Evolutionary conservation across 2,888 invertebrate species (phyloP).

Genomic region (Chrysolina americana): DNA sequence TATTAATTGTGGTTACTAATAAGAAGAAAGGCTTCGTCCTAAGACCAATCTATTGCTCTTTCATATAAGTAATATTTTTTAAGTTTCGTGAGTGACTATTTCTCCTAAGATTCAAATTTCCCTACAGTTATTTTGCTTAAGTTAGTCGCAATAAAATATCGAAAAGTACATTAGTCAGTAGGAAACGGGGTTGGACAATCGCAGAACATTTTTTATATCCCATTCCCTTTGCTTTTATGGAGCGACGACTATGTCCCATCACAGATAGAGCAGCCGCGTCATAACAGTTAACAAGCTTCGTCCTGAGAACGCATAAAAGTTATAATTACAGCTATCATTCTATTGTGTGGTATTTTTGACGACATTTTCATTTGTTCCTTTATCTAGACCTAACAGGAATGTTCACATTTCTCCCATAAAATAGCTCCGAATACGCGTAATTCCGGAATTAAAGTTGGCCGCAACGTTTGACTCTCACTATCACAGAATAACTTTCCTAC

Average conservation of each 20-base stretch:
- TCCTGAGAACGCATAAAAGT: neutral
- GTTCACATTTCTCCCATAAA: constrained; percentile 35
- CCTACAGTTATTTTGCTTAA: too few relatives aligned
- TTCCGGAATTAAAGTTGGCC: constrained; percentile 46
- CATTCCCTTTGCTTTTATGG: neutral
- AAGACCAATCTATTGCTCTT: too few relatives aligned
- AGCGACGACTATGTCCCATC: neutral
- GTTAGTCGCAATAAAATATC: too few relatives aligned
- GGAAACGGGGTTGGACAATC: too few relatives aligned
- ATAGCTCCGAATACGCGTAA: constrained; percentile 48
- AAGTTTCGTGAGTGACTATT: too few relatives aligned
- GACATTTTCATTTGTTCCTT: constrained; percentile 45
- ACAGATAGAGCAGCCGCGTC: neutral
- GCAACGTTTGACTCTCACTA: constrained; percentile 42
- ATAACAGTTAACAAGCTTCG: constrained; percentile 6
- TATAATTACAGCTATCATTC: constrained; percentile 16
- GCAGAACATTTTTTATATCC: too few relatives aligned
- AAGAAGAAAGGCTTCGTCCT: too few relatives aligned
- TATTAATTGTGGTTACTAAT: too few relatives aligned
- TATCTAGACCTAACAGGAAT: constrained; percentile 45
- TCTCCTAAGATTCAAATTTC: too few relatives aligned
- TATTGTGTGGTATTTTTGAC: constrained; percentile 27
- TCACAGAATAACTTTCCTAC: constrained; percentile 37
- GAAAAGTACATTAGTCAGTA: too few relatives aligned
- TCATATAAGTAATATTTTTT: too few relatives aligned